A percentile compares a stretch with the other conserved stretches of the same genome.
Evolutionary conservation across 53 echinoderm and acorn worm genomes (phyloP).

Genomic region (Paracentrotus lividus): DNA sequence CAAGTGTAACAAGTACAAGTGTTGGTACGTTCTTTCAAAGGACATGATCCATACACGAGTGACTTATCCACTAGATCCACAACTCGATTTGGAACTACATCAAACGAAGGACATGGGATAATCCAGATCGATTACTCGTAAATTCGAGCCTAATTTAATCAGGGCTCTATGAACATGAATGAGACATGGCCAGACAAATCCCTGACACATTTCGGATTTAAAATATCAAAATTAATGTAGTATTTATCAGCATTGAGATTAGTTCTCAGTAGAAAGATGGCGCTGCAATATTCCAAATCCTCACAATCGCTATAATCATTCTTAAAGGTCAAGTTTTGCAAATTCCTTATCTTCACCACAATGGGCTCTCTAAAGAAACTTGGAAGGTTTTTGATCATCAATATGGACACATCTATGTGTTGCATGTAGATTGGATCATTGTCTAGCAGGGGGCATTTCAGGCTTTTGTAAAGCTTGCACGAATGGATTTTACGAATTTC

Average conservation of each 20-base stretch:
- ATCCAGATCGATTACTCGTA: not conserved
- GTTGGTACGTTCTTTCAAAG: not conserved
- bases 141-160: not conserved
- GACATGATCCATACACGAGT: not conserved
- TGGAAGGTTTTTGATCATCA: not conserved
- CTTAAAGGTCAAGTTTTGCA: too few species aligned
- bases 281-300: too few species aligned
- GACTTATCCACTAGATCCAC: not conserved
- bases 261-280: too few species aligned
- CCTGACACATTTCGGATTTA: too few species aligned
- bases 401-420: not conserved
- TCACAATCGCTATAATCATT: too few species aligned
- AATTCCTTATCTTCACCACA: conserved; percentile 3
- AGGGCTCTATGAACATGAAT: conserved; percentile 20
- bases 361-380: not conserved
- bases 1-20: not conserved
- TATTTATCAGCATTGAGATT: too few species aligned
- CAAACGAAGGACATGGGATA: not conserved
- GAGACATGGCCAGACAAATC: not conserved
- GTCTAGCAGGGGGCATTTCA: not conserved
- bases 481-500: too few species aligned
- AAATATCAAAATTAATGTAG: too few species aligned
- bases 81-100: not conserved
- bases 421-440: not conserved
- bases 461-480: too few species aligned